A percentile compares a stretch with the other conserved stretches of the same genome.
phyloP scores from a whole-genome alignment of 2,797 vertebrate genomes.

The Manis crassicaudata region DNA sequence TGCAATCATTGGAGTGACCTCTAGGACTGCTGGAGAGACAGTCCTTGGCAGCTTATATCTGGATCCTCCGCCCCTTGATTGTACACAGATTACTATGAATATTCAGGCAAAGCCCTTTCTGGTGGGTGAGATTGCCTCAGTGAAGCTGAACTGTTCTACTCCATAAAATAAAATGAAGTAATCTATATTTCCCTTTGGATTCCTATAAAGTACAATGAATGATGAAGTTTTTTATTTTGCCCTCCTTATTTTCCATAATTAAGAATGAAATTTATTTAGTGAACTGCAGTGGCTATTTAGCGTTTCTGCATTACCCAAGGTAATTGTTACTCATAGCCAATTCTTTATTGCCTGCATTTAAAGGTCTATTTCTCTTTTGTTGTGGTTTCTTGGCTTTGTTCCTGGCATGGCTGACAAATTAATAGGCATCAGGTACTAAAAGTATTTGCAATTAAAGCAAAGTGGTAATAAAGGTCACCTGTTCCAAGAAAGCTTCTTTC shows the following conservation, averaged over 20 bases:
- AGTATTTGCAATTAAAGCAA: conserved; percentile 67
- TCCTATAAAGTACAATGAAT: conserved; percentile 31
- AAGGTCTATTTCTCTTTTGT: conserved; percentile 71
- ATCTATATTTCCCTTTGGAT: conserved; percentile 37
- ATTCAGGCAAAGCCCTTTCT: neutral
- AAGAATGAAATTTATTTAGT: conserved; percentile 72
- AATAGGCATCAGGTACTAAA: conserved; percentile 69
- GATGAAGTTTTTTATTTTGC: conserved; percentile 57
- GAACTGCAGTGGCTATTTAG: conserved; percentile 45
- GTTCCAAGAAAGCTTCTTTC: conserved; percentile 49
- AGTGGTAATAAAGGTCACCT: conserved; percentile 68
- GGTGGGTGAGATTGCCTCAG: neutral
- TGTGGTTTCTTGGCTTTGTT: conserved; percentile 66
- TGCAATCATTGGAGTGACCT: neutral
- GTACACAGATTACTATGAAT: neutral
- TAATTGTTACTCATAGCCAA: conserved; percentile 62
- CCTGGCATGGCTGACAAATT: conserved; percentile 64
- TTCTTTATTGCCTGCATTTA: conserved; percentile 65
- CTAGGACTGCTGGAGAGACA: neutral
- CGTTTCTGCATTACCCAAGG: conserved; percentile 58
- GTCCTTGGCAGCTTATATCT: neutral
- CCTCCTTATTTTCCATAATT: conserved; percentile 65
- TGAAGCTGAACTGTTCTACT: neutral
- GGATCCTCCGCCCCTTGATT: neutral
- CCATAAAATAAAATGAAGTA: conserved; percentile 37